Evolutionary conservation across 2,888 invertebrate species (phyloP), one percentile per base, ranked within the genome.

Genomic region (Euspilapteryx auroguttella): DNA sequence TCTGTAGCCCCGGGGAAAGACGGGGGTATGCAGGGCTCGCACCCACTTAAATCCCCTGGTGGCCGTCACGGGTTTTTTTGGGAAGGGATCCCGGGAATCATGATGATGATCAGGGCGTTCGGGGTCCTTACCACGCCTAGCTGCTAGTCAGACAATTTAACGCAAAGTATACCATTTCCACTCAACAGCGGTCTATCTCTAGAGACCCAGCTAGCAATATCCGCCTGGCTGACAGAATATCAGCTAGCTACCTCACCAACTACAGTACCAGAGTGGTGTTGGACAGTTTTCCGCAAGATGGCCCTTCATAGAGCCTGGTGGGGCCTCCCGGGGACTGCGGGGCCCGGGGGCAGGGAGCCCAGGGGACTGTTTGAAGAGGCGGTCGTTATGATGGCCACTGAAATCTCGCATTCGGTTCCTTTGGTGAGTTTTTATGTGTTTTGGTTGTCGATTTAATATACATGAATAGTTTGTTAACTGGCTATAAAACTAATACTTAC

Each of bases 381-480:
- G 8, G 47, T 44, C 25, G 55, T 62, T 2, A 28, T 76, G 30
- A 35, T 69, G 11, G 37, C 62, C 0, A 55, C 48, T 1, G 47
- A 57, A 0, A 71, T 71, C 68, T 75, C 76, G 23, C 65, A 73
- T 39, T 62, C 53, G 14, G 45, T 76, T 34, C 77, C 76, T 1
- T 31, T 68, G 47, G 73, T 71, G n/a, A 50, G 57, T 43, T 7
- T 7, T 22, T 12, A n/a, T 11, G 35, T 34, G 35, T 6, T 32
- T 35, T 24, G 33, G 34, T n/a, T n/a, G n/a, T n/a, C n/a, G n/a
- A n/a, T n/a, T n/a, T n/a, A n/a, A n/a, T n/a, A n/a, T n/a, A n/a
- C n/a, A n/a, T n/a, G n/a, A n/a, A n/a, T n/a, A n/a, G n/a, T n/a
- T n/a, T n/a, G n/a, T n/a, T n/a, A n/a, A n/a, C n/a, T n/a, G n/a